Conservation (phyloP, 2,888 invertebrate species). For the Cynaeus angustus region DNA sequence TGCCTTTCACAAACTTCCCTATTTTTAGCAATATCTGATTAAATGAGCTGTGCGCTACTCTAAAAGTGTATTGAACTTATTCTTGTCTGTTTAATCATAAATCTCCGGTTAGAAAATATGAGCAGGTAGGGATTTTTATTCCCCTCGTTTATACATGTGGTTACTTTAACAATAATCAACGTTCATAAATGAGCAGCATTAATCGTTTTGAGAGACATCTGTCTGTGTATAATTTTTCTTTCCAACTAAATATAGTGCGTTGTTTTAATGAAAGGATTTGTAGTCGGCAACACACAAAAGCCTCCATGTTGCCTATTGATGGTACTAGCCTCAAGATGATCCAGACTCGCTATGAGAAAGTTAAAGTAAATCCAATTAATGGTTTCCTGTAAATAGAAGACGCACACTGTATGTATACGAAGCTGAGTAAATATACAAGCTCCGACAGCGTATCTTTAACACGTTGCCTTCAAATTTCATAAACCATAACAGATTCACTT, state of each 20-base stretch:
- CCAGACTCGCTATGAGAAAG: constrained; percentile 51
- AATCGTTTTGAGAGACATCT: constrained; percentile 14
- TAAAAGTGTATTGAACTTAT: too few species aligned
- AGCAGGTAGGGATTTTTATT: too few species aligned
- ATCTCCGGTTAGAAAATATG: too few species aligned
- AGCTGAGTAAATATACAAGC: constrained; percentile 60
- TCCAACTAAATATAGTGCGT: constrained; percentile 31
- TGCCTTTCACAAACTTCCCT: too few species aligned
- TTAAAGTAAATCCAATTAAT: constrained; percentile 61
- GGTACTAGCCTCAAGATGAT: constrained; percentile 45
- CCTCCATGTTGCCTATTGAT: constrained; percentile 35
- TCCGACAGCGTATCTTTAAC: constrained; percentile 57
- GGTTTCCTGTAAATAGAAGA: constrained; percentile 61
- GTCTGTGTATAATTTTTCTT: constrained; percentile 7
- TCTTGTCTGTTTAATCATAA: too few species aligned
- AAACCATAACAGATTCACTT: constrained; percentile 55
- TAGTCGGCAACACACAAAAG: constrained; percentile 35
- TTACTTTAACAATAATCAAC: background rate
- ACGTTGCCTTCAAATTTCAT: constrained; percentile 59
- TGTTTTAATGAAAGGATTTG: constrained; percentile 28
- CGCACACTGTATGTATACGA: constrained; percentile 58
- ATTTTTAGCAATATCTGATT: too few species aligned
- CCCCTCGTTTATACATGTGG: too few species aligned
- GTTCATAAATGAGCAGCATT: background rate
- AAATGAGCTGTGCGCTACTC: too few species aligned